Evolutionary conservation across 2,797 vertebrate species (phyloP).

Genomic region (Remorina albescens): DNA sequence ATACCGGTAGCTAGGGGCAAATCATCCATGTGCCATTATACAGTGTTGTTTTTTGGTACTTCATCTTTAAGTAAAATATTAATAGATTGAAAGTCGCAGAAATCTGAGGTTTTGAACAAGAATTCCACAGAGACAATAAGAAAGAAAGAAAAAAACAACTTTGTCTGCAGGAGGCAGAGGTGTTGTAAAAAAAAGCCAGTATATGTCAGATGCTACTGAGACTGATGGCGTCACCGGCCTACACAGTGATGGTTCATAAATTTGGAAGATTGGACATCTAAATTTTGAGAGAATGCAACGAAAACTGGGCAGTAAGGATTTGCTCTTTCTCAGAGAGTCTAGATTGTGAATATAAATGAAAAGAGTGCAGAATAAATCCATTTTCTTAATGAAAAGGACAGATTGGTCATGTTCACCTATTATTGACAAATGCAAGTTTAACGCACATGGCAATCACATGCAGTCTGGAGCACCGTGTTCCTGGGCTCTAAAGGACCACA

Average conservation of each 20-base stretch:
- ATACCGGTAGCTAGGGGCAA: not conserved
- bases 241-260: not conserved
- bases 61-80: not conserved
- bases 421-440: slow-evolving; percentile 8
- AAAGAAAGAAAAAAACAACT: not conserved
- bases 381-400: not conserved
- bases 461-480: slow-evolving; percentile 22
- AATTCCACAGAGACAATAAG: too few species aligned
- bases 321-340: too few species aligned
- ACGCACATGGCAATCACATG: not conserved
- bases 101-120: not conserved
- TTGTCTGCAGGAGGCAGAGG: not conserved
- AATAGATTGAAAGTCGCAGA: too few species aligned
- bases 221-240: not conserved
- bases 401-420: not conserved
- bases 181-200: not conserved
- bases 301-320: not conserved
- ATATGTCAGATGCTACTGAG: slow-evolving; percentile 1
- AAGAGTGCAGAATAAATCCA: not conserved
- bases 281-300: slow-evolving; percentile 6
- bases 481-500: slow-evolving; percentile 48
- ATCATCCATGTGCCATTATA: not conserved
- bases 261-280: not conserved
- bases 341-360: not conserved
- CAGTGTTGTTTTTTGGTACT: not conserved